Base-by-base conservation (phyloP, 2,888 invertebrate genomes). In the Apodemia mormo region DNA sequence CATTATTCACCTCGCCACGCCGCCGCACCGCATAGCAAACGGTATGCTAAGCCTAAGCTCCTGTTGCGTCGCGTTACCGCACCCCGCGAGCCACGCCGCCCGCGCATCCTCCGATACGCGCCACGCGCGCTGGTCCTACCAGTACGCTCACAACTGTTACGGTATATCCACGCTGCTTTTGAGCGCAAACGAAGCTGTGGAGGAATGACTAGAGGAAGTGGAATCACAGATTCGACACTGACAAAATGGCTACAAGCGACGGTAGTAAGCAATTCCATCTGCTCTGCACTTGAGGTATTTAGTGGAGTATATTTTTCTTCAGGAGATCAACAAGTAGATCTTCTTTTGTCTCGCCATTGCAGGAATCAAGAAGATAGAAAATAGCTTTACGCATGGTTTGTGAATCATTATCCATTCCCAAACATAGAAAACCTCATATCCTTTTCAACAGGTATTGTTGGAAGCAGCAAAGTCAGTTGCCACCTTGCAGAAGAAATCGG, bases 381-480 rank as follows among this genome's bases (percentile, higher is more conserved):
- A n/a, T n/a, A 54, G 8, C 22, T 54, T n/a, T n/a, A 54, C 8
- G 22, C 22, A 14, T 22, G 4, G 54, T 22, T 54, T 14, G n/a
- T 54, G 22, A 22, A 54, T 54, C 54, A n/a, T 54, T 22, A 54
- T 54, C 54, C 54, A n/a, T 54, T 54, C 22, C n/a, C 54, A 54
- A 54, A 14, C 1, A 52, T n/a, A 52, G 52, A 52, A 52, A 52
- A 52, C 12, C 52, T 52, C n/a, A 52, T n/a, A 22, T 22, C 22
- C 22, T 52, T 12, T 12, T 52, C 52, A 52, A 52, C 52, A 52
- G 52, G 52, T 14, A 52, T 52, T 52, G 52, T 52, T 52, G 1
- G 52, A 52, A n/a, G 52, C 12, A 5, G 14, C n/a, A 12, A 52
- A 52, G 52, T 52, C 4, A 52, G 10, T 52, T 52, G 14, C n/a